Percentiles rank a stretch among this genome's conserved stretches.
phyloP scores from a whole-genome alignment of 2,797 vertebrate species.

The Hyperoplus lanceolatus region DNA sequence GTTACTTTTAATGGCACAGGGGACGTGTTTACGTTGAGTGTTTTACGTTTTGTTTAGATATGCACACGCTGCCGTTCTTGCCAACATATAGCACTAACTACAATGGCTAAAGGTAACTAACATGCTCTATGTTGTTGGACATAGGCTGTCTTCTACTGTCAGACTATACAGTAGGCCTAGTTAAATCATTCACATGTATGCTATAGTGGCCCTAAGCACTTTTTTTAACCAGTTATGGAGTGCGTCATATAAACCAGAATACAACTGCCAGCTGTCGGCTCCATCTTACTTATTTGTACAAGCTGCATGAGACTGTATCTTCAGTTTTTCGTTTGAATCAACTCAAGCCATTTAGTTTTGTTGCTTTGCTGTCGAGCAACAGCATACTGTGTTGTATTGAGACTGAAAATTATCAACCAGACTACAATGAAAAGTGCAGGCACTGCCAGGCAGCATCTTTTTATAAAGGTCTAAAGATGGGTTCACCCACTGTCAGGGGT shows the following conservation, averaged over 20 bases:
- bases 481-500: neutral
- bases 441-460: too few relatives aligned
- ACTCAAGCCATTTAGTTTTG: neutral
- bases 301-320: neutral
- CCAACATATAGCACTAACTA: neutral
- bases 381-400: too few relatives aligned
- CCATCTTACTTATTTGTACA: neutral
- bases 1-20: neutral
- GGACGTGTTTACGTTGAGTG: neutral
- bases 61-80: neutral
- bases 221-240: neutral
- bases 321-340: neutral
- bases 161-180: too few relatives aligned
- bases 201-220: too few relatives aligned
- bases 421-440: neutral
- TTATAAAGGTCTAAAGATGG: neutral
- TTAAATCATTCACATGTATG: neutral
- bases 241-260: too few relatives aligned
- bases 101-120: slow-evolving; percentile 12
- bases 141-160: too few relatives aligned
- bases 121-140: neutral
- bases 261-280: too few relatives aligned
- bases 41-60: neutral
- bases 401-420: neutral
- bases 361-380: too few relatives aligned